Evolutionary conservation across 2,113 vertebrate species (phyloP).

Genomic region (Uria aalge): DNA sequence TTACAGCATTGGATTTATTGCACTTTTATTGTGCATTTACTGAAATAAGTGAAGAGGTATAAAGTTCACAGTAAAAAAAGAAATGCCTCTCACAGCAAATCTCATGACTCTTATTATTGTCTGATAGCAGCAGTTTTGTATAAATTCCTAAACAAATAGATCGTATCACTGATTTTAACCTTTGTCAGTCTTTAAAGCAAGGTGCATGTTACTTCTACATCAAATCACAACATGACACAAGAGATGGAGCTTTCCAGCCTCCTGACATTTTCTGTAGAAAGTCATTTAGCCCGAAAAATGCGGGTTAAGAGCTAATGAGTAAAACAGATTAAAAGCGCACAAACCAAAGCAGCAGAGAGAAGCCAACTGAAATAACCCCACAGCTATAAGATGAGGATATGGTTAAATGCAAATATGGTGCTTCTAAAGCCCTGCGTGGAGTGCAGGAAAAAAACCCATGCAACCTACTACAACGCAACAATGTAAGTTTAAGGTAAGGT

Average conservation of each 20-base stretch:
- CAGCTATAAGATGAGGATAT: neutral
- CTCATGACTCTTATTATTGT: neutral
- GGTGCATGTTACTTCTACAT: neutral
- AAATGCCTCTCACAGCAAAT: neutral
- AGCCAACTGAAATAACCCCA: neutral
- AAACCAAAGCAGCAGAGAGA: neutral
- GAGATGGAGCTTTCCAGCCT: neutral
- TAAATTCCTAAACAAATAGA: conserved; percentile 31
- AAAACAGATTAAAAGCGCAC: neutral
- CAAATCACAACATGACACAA: neutral
- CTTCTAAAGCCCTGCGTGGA: neutral
- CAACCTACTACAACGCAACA: neutral
- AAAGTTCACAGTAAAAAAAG: conserved; percentile 12
- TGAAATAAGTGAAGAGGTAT: neutral
- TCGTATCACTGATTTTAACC: neutral
- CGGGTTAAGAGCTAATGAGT: neutral
- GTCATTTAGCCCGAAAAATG: neutral
- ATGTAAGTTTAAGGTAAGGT: neutral
- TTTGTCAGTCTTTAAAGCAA: neutral
- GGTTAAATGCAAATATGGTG: neutral
- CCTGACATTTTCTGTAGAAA: neutral
- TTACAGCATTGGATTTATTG: neutral
- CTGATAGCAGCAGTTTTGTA: neutral
- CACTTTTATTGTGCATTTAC: neutral
- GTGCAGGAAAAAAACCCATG: neutral